Percentiles rank a stretch among this genome's conserved stretches.
These are phyloP conservation scores for Oxytorus armatus DNA, from an alignment of 2,888 invertebrate genomes.

Conservation along the genomic window DNA sequence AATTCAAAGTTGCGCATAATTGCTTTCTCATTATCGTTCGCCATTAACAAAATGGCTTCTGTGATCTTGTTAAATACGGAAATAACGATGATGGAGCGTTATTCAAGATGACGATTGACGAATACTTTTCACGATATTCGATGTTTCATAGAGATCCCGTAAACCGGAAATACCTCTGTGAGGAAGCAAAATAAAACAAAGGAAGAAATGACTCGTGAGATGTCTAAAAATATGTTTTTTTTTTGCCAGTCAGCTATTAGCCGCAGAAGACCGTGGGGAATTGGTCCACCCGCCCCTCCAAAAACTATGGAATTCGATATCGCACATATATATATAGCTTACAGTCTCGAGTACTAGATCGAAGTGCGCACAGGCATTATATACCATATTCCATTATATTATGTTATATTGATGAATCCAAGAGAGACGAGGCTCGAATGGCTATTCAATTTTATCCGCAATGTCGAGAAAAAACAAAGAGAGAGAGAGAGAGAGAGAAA, in stretches of 20 bases:
- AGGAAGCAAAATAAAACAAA: not conserved
- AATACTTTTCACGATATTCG: no score
- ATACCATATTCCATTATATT: slow-evolving; percentile 52
- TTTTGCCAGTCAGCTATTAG: slow-evolving; percentile 29
- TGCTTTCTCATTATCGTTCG: no score
- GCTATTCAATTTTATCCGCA: slow-evolving; percentile 48
- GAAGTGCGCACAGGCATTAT: slow-evolving; percentile 42
- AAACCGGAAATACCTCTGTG: not conserved
- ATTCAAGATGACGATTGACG: no score
- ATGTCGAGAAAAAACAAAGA: slow-evolving; percentile 3
- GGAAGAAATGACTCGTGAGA: slow-evolving; percentile 23
- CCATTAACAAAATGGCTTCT: no score
- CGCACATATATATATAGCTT: slow-evolving; percentile 18
- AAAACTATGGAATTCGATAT: slow-evolving; percentile 48
- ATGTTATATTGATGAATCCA: slow-evolving; percentile 50
- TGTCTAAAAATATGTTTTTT: not conserved
- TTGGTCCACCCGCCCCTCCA: slow-evolving; percentile 6
- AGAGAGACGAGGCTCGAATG: slow-evolving; percentile 16
- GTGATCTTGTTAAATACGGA: no score
- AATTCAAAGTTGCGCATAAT: no score
- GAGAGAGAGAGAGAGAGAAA: slow-evolving; percentile 25
- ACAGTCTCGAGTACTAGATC: slow-evolving; percentile 11
- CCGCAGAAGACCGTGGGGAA: slow-evolving; percentile 36
- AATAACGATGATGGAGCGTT: no score
- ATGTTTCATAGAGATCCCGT: no score